These are phyloP conservation scores for Apodemia zela DNA, from an alignment of 2,888 invertebrate species.

Conservation along the genomic window DNA sequence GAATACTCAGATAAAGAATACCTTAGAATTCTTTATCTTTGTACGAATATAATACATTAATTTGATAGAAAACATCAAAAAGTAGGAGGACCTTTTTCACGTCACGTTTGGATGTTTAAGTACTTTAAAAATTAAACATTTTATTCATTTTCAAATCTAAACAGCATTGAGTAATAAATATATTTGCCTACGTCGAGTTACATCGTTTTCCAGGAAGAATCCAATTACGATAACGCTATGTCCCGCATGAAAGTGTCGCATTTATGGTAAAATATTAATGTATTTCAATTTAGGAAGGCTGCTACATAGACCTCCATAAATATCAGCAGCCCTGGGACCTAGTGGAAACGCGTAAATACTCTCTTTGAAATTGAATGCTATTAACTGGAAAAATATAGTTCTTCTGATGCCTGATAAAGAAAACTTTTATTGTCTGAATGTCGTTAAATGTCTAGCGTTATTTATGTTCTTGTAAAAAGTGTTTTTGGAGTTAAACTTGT, in stretches of 20 bases:
- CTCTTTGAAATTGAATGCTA: constrained; percentile 74
- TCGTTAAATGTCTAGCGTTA: constrained; percentile 3
- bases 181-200: constrained; percentile 38
- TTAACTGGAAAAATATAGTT: constrained; percentile 55
- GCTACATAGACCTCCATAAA: constrained; percentile 77
- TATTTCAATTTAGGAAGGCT: constrained; percentile 78
- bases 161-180: constrained; percentile 32
- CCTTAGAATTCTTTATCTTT: no score
- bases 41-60: no score
- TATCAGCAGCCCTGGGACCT: constrained; percentile 64
- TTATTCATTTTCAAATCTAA: constrained; percentile 30
- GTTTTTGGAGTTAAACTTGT: background rate
- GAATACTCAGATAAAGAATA: no score
- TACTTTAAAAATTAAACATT: constrained; percentile 28
- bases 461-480: background rate
- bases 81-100: no score
- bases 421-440: constrained; percentile 15
- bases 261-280: constrained; percentile 81
- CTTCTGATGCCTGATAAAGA: constrained; percentile 17
- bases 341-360: constrained; percentile 71
- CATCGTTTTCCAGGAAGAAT: constrained; percentile 68
- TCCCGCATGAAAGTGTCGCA: constrained; percentile 77
- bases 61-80: no score
- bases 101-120: background rate
- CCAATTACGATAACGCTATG: constrained; percentile 79